Evolutionary conservation across 2,888 invertebrate species (phyloP), one percentile per base, ranked within the genome.

Genomic region (Apodemia mormo): DNA sequence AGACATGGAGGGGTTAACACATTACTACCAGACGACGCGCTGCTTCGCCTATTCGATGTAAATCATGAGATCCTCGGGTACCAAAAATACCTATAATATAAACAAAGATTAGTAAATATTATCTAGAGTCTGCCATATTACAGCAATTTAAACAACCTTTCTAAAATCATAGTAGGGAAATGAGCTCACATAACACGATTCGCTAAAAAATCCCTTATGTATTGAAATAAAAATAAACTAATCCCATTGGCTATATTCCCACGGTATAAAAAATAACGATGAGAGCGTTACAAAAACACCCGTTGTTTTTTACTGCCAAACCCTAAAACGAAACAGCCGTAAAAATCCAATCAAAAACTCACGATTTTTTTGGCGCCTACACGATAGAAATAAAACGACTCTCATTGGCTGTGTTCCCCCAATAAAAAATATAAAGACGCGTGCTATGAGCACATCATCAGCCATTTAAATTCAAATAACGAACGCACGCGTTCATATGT

Each of bases 341-440:
- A 58, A 58, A 58, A 58, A 58, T 58, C 58, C 58, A 58, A 58
- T 58, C 58, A 58, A 58, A 58, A 30, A 58, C 58, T 5, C 12
- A 5, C 30, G 5, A 10, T 58, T 58, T 58, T 56, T 58, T 58
- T 58, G 58, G 58, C 58, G 33, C 58, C 10, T 30, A 58, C 30
- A 30, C 12, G 58, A 77, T 76, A 72, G 69, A 74, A 78, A 79
- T 81, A 85, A 84, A 85, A 78, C 76, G 76, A 12, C 76, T 77
- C 82, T 81, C 81, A 92, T 93, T 93, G 93, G 92, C 78, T 79
- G 83, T 70, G 75, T 80, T 49, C 83, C 85, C 83, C 85, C 83
- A 82, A 85, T 90, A 92, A 93, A 93, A 92, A 92, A 89, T 85
- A 78, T 84, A 89, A 89, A 89, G 87, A 87, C 88, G 89, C 90